A percentile compares a stretch with the other conserved stretches of the same genome.
Conservation (phyloP, 2,888 invertebrate species). For the Phyto melanocephala region DNA sequence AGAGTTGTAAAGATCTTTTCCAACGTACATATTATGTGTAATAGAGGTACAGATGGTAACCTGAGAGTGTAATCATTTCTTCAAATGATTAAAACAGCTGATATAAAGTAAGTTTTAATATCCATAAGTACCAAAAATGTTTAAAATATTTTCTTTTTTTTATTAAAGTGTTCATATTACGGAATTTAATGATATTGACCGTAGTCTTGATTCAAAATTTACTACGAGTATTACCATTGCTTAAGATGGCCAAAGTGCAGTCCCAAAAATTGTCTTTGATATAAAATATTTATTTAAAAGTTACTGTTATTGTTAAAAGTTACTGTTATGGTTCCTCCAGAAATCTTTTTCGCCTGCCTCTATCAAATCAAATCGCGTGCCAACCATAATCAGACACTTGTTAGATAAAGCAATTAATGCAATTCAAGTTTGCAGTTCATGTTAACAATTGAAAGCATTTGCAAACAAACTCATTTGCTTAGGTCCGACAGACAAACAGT, state of each 20-base stretch:
- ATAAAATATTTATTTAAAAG: too few species aligned
- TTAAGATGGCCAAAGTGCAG: conserved; percentile 89
- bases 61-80: conserved; percentile 94
- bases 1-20: conserved; percentile 90
- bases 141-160: not conserved
- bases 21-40: conserved; percentile 89
- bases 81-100: conserved; percentile 84
- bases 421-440: conserved; percentile 49
- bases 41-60: conserved; percentile 94
- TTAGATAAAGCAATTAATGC: conserved; percentile 21
- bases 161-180: conserved; percentile 85
- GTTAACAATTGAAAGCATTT: conserved; percentile 21
- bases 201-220: conserved; percentile 88
- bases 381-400: not conserved
- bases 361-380: conserved; percentile 12
- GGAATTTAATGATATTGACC: conserved; percentile 96
- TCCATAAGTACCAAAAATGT: too few species aligned
- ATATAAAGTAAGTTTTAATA: conserved; percentile 81
- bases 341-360: too few species aligned
- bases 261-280: too few species aligned
- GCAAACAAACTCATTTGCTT: conserved; percentile 32
- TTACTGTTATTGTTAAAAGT: too few species aligned
- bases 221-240: conserved; percentile 92
- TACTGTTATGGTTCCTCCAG: too few species aligned
- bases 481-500: not conserved